Conservation (phyloP, 2,888 invertebrate genomes). For the Aproaerema taeniolella region DNA sequence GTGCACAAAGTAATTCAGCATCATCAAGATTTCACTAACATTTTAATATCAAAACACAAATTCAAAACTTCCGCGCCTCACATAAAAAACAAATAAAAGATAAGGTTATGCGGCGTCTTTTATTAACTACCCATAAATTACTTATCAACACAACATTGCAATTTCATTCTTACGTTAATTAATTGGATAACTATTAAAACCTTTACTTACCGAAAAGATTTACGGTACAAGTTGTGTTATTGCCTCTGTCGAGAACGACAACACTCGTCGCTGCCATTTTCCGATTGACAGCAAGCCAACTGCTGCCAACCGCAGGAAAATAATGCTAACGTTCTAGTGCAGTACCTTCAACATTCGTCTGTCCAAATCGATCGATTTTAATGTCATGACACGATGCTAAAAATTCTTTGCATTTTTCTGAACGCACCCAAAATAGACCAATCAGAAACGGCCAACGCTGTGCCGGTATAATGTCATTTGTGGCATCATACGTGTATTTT, state of each 20-base stretch:
- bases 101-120: slow-evolving; percentile 47
- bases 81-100: slow-evolving; percentile 53
- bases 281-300: slow-evolving; percentile 68
- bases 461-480: slow-evolving; percentile 66
- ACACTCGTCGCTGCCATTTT: slow-evolving; percentile 93
- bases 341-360: too few relatives aligned
- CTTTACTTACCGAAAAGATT: slow-evolving; percentile 93
- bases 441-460: slow-evolving; percentile 71
- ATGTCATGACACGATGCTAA: too few relatives aligned
- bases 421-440: slow-evolving; percentile 51
- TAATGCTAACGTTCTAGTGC: slow-evolving; percentile 11
- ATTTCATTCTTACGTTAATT: slow-evolving; percentile 12
- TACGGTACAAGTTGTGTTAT: slow-evolving; percentile 97
- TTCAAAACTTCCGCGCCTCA: slow-evolving; percentile 67
- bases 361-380: slow-evolving; percentile 14
- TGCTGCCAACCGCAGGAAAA: slow-evolving; percentile 39
- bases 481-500: slow-evolving; percentile 74
- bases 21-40: not conserved
- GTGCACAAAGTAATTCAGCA: slow-evolving; percentile 12
- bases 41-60: slow-evolving; percentile 26
- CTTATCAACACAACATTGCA: slow-evolving; percentile 13
- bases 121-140: slow-evolving; percentile 3
- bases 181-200: slow-evolving; percentile 21
- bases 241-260: slow-evolving; percentile 95
- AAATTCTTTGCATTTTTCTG: slow-evolving; percentile 17